Evolutionary conservation across 2,113 vertebrate species (phyloP).

Genomic region (Silurus meridionalis): DNA sequence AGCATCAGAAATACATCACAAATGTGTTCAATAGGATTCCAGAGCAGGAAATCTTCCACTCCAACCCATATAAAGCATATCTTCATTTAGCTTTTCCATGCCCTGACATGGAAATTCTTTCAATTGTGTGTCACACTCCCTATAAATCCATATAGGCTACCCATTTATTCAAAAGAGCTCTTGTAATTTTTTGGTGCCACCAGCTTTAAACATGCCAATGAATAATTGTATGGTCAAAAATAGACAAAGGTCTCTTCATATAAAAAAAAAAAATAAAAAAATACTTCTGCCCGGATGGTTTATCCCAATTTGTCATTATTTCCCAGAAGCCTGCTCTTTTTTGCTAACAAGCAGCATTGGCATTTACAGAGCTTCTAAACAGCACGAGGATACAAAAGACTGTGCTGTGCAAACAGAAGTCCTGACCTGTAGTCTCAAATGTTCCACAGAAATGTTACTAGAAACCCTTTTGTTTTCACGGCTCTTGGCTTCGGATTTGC

Average conservation of each 20-base stretch:
- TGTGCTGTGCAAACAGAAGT: not conserved
- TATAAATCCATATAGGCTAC: not conserved
- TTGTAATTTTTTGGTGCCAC: not conserved
- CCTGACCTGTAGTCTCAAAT: not conserved
- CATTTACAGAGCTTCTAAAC: conserved; percentile 16
- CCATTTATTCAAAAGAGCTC: not conserved
- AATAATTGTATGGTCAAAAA: not conserved
- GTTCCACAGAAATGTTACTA: not conserved
- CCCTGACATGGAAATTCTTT: not conserved
- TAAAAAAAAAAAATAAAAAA: not conserved
- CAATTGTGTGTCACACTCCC: not conserved
- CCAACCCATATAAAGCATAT: no score
- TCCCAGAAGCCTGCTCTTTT: conserved; percentile 7
- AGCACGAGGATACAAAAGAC: not conserved
- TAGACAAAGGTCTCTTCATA: not conserved
- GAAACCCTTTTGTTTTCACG: not conserved
- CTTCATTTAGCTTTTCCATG: no score
- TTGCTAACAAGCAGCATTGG: not conserved
- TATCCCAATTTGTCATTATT: not conserved
- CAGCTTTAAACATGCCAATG: not conserved
- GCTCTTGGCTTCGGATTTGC: not conserved
- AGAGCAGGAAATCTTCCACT: no score
- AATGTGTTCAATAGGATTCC: no score
- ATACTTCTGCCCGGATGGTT: not conserved
- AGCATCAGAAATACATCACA: no score